Conservation (phyloP, 2,113 vertebrate species). For the Daboia siamensis region DNA sequence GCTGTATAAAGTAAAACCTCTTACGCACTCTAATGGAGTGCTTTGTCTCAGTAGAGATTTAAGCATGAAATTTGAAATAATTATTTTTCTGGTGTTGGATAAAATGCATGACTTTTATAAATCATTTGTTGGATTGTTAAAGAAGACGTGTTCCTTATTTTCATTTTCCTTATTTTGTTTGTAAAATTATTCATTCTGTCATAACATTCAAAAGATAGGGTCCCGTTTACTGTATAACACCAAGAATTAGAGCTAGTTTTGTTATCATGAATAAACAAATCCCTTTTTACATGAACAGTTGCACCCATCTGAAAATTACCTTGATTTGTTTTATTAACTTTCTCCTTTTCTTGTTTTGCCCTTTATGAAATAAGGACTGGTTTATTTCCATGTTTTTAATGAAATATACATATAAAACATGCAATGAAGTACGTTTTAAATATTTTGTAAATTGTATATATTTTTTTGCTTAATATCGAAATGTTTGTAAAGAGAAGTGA, state of each 20-base stretch:
- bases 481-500: neutral
- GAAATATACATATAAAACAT: neutral
- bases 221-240: neutral
- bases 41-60: neutral
- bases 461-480: neutral
- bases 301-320: neutral
- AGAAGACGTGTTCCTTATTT: neutral
- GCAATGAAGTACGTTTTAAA: neutral
- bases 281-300: neutral
- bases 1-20: neutral
- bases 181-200: neutral
- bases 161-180: neutral
- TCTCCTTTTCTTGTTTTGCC: neutral
- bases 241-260: neutral
- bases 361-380: neutral
- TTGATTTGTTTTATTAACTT: neutral
- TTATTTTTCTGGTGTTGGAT: neutral
- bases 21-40: neutral
- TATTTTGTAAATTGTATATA: neutral
- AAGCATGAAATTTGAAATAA: neutral
- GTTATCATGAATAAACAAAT: neutral
- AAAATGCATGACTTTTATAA: neutral
- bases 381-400: neutral
- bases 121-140: neutral
- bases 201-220: neutral